Evolutionary conservation across 92 coral and sea anemone species (phyloP).

Genomic region (Umimayanthus chanpuru): DNA sequence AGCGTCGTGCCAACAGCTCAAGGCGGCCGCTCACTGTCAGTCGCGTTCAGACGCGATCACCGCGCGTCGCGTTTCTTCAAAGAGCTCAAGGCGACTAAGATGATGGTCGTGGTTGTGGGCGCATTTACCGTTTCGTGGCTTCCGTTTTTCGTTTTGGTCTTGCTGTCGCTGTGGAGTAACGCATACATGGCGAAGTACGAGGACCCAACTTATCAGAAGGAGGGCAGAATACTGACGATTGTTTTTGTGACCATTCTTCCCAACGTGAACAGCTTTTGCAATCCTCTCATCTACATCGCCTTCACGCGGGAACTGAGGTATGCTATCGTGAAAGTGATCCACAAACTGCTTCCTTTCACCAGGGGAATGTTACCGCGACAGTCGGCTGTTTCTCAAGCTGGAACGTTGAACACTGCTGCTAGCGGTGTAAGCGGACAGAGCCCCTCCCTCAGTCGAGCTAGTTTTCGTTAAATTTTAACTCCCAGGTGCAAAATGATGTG

Average conservation of each 20-base stretch:
- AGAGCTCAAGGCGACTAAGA: conserved; percentile 76
- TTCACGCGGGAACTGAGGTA: conserved; percentile 77
- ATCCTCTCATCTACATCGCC: conserved; percentile 75
- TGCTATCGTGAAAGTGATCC: conserved; percentile 34
- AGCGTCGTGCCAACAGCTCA: conserved; percentile 40
- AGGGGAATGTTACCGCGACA: background rate
- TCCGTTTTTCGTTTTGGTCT: conserved; percentile 73
- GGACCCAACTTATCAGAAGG: background rate
- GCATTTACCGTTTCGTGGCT: conserved; percentile 73
- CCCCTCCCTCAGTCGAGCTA: background rate
- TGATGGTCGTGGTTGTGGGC: conserved; percentile 82
- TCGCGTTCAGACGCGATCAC: conserved; percentile 4
- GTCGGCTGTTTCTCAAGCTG: background rate
- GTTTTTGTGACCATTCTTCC: conserved; percentile 70
- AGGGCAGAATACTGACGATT: conserved; percentile 18
- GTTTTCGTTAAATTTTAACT: background rate
- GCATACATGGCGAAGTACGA: conserved; percentile 39
- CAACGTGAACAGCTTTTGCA: conserved; percentile 73
- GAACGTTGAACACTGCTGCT: background rate
- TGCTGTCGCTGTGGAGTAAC: conserved; percentile 67
- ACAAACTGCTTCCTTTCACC: background rate
- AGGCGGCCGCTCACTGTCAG: conserved; percentile 32
- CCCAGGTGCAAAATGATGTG: no score
- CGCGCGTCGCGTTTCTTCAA: conserved; percentile 63
- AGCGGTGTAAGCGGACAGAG: background rate